Conservation (phyloP, 2,888 invertebrate species). For the Eupithecia inturbata region DNA sequence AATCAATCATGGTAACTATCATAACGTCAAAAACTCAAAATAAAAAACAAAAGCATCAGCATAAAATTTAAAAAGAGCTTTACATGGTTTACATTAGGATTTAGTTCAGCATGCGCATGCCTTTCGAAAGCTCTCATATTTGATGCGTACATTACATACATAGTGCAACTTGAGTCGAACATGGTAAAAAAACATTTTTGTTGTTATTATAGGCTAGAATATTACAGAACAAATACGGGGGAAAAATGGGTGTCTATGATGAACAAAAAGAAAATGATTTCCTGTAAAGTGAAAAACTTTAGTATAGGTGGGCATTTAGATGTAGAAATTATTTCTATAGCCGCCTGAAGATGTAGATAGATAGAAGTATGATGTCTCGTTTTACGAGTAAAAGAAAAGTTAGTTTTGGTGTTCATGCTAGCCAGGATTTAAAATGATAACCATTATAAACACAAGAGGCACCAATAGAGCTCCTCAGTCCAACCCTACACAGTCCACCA, state of each 20-base stretch:
- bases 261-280: not conserved
- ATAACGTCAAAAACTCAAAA: constrained; percentile 1
- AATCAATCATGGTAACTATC: constrained; percentile 28
- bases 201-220: not conserved
- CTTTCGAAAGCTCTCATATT: not conserved
- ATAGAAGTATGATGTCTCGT: not conserved
- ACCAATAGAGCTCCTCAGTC: not conserved
- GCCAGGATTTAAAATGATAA: not conserved
- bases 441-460: not conserved
- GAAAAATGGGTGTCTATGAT: not conserved
- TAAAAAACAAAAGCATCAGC: constrained; percentile 1
- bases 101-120: not conserved
- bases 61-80: constrained; percentile 12
- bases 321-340: not conserved
- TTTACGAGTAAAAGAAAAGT: not conserved
- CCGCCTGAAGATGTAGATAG: not conserved
- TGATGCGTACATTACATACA: not conserved
- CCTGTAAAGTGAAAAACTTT: not conserved
- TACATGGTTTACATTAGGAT: constrained; percentile 7
- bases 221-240: not conserved
- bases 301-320: not conserved
- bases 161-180: not conserved
- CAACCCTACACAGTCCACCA: not conserved
- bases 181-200: not conserved
- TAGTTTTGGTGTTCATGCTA: not conserved